Percentiles rank a stretch among this genome's conserved stretches.
Evolutionary conservation across 35 echinoderm and acorn worm species (phyloP).

Genomic region (Apostichopus californicus): DNA sequence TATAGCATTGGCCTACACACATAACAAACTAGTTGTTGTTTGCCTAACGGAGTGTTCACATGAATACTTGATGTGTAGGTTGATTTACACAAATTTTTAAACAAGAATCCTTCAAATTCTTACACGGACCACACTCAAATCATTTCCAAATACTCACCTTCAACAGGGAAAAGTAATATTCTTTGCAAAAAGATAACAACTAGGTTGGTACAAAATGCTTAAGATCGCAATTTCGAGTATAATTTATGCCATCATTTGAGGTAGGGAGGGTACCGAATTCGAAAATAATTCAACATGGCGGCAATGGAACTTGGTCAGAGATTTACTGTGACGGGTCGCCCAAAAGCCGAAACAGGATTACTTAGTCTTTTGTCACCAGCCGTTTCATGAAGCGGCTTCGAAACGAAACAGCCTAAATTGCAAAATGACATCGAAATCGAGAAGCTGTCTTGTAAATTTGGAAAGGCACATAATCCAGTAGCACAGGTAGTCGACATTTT

Average conservation of each 20-base stretch:
- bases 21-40: constrained; percentile 4
- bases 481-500: too few species aligned
- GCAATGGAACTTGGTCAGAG: constrained; percentile 23
- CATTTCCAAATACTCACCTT: constrained; percentile 10
- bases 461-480: too few species aligned
- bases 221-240: not conserved
- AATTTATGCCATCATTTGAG: constrained; percentile 34
- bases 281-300: constrained; percentile 52
- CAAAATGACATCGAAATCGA: too few species aligned
- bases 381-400: not conserved
- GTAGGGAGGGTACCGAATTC: constrained; percentile 44
- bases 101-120: not conserved
- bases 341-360: constrained; percentile 49
- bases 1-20: not conserved
- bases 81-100: not conserved
- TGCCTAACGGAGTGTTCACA: not conserved
- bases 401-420: too few species aligned
- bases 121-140: constrained; percentile 43
- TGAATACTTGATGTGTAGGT: not conserved
- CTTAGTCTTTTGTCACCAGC: constrained; percentile 1
- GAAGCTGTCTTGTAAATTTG: too few species aligned
- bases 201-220: not conserved
- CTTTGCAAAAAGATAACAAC: not conserved
- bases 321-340: constrained; percentile 42
- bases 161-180: constrained; percentile 12